Conservation (phyloP, 2,888 invertebrate species). For the Agrotis puta region DNA sequence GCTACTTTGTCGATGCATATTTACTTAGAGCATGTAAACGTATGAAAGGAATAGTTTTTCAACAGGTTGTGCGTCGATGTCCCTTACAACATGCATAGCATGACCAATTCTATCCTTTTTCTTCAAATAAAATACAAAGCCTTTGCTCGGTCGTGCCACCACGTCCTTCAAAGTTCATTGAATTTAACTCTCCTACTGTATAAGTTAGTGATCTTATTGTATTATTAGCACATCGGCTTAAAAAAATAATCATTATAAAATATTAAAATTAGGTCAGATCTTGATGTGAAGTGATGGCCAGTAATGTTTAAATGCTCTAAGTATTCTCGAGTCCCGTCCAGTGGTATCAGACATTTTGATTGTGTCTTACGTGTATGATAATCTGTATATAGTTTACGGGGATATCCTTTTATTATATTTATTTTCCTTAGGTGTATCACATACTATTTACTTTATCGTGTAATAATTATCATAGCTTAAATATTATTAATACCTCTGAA, state of each 20-base stretch:
- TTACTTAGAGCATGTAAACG: constrained; percentile 59
- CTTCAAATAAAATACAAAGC: too few relatives aligned
- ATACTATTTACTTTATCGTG: constrained; percentile 33
- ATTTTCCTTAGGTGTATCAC: constrained; percentile 35
- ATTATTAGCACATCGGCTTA: too few relatives aligned
- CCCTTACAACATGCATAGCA: too few relatives aligned
- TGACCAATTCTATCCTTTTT: too few relatives aligned
- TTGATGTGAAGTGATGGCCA: too few relatives aligned
- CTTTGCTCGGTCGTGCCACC: too few relatives aligned
- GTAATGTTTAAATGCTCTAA: constrained; percentile 57
- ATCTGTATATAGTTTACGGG: constrained; percentile 52
- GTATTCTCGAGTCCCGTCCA: constrained; percentile 63
- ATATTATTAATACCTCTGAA: constrained; percentile 46
- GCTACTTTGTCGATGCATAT: constrained; percentile 41
- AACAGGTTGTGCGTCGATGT: too few relatives aligned
- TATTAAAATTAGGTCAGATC: too few relatives aligned
- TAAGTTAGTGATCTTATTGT: not conserved
- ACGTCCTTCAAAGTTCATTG: not conserved
- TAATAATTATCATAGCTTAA: constrained; percentile 34
- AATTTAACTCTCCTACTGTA: not conserved
- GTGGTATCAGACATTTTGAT: constrained; percentile 43
- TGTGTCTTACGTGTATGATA: constrained; percentile 51
- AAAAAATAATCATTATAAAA: too few relatives aligned
- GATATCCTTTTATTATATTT: constrained; percentile 28
- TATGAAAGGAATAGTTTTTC: not conserved